A percentile compares a stretch with the other conserved stretches of the same genome.
Conservation (phyloP, 2,113 vertebrate species). For the Gallinago paraguaiae region DNA sequence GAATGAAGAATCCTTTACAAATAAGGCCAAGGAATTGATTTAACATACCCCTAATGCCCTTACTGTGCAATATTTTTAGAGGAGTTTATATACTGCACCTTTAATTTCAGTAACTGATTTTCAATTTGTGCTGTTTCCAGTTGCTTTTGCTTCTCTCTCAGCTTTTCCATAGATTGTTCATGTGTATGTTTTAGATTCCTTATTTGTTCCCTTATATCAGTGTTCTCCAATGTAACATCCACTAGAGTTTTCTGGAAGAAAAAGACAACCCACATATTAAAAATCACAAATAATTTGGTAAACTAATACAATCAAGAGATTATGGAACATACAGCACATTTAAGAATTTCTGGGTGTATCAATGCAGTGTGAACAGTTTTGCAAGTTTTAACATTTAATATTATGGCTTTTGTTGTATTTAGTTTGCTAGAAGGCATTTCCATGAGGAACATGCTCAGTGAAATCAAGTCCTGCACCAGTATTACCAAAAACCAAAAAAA, state of each 20-base stretch:
- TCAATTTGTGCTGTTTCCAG: constrained; percentile 84
- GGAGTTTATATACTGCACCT: constrained; percentile 76
- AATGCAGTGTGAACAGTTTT: not conserved
- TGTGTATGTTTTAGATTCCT: constrained; percentile 80
- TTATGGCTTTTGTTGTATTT: not conserved
- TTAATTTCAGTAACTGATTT: constrained; percentile 87
- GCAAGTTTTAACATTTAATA: not conserved
- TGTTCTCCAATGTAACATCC: constrained; percentile 86
- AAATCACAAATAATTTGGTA: not conserved
- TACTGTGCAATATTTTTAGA: not conserved
- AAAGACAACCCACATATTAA: not conserved
- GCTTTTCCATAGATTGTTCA: constrained; percentile 83
- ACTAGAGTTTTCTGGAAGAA: constrained; percentile 87
- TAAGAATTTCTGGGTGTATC: not conserved
- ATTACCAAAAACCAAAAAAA: not conserved
- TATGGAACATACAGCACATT: not conserved
- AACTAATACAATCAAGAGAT: not conserved
- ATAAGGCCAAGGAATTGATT: not conserved
- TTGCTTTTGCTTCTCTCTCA: constrained; percentile 86
- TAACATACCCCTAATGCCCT: not conserved
- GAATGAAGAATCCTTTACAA: not conserved
- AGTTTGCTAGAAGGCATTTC: not conserved
- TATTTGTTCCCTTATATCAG: constrained; percentile 82
- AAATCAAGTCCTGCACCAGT: not conserved
- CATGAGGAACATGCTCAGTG: not conserved